Evolutionary conservation across 2,888 invertebrate genomes (phyloP).

Genomic region (Leptopilina syphax): DNA sequence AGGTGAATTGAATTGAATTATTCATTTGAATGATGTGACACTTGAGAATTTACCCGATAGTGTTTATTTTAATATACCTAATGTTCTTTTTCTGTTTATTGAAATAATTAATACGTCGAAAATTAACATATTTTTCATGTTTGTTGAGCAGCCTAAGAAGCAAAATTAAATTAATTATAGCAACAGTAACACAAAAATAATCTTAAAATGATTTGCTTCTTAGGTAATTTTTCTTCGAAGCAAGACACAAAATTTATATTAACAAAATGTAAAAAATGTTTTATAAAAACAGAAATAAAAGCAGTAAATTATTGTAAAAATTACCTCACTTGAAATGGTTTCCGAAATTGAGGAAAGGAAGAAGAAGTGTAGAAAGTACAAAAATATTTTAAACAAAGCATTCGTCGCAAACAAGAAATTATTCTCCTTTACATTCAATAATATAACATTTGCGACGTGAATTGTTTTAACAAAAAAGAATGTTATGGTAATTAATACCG

Average conservation of each 20-base stretch:
- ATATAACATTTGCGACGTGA: not conserved
- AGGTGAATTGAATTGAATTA: not conserved
- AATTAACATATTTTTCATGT: no score
- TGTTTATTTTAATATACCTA: not conserved
- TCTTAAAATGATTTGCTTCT: no score
- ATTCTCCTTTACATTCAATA: not conserved
- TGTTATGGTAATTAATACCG: not conserved
- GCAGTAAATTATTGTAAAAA: not conserved
- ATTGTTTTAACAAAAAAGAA: constrained; percentile 13
- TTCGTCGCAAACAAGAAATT: not conserved
- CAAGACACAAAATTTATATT: no score
- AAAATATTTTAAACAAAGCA: not conserved
- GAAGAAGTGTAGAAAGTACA: not conserved
- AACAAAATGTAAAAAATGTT: no score
- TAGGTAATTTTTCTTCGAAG: no score
- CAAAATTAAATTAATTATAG: no score
- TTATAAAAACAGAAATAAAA: not conserved
- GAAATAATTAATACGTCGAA: not conserved
- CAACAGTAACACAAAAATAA: no score
- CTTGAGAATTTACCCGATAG: not conserved
- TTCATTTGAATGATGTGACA: not conserved
- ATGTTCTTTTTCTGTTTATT: not conserved
- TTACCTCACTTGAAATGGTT: not conserved
- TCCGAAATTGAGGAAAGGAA: not conserved
- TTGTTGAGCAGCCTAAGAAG: no score